A percentile compares a stretch with the other conserved stretches of the same genome.
phyloP scores from a whole-genome alignment of 2,888 invertebrate genomes.

The Gastrophysa polygoni region DNA sequence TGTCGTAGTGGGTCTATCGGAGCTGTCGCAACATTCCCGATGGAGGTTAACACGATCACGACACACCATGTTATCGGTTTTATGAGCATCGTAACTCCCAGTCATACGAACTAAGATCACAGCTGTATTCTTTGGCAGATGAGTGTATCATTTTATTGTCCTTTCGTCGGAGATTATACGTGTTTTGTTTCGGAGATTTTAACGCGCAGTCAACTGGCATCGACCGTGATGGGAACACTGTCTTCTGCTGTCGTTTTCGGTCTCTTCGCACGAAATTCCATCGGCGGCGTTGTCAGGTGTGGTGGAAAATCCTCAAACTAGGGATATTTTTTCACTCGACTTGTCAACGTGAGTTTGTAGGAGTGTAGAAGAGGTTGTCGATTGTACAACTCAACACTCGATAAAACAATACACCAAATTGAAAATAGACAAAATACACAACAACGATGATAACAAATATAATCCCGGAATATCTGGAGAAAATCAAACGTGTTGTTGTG shows the following conservation, averaged over 20 bases:
- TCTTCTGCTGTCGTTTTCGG: slow-evolving; percentile 40
- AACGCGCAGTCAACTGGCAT: slow-evolving; percentile 31
- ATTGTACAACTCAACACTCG: too few species aligned
- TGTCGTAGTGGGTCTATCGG: slow-evolving; percentile 49
- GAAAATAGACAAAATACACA: too few species aligned
- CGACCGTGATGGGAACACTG: slow-evolving; percentile 35
- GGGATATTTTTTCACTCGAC: too few species aligned
- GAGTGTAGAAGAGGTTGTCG: too few species aligned
- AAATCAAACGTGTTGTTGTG: too few species aligned
- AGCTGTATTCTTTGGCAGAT: slow-evolving; percentile 41
- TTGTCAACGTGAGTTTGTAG: too few species aligned
- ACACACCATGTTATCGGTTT: slow-evolving; percentile 45
- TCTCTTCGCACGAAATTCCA: slow-evolving; percentile 33
- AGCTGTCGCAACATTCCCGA: slow-evolving; percentile 45
- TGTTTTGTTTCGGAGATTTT: slow-evolving; percentile 15
- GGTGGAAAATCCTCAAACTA: too few species aligned
- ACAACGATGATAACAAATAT: too few species aligned
- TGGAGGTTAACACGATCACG: slow-evolving; percentile 45
- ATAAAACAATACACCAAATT: too few species aligned
- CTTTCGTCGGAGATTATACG: slow-evolving; percentile 3
- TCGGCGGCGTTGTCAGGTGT: slow-evolving; percentile 29
- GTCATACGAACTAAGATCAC: slow-evolving; percentile 41
- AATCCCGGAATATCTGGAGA: too few species aligned
- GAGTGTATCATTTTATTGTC: slow-evolving; percentile 40
- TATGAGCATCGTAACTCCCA: slow-evolving; percentile 46